Evolutionary conservation across 2,113 vertebrate genomes (phyloP).

Genomic region (Brevimyrus niger): DNA sequence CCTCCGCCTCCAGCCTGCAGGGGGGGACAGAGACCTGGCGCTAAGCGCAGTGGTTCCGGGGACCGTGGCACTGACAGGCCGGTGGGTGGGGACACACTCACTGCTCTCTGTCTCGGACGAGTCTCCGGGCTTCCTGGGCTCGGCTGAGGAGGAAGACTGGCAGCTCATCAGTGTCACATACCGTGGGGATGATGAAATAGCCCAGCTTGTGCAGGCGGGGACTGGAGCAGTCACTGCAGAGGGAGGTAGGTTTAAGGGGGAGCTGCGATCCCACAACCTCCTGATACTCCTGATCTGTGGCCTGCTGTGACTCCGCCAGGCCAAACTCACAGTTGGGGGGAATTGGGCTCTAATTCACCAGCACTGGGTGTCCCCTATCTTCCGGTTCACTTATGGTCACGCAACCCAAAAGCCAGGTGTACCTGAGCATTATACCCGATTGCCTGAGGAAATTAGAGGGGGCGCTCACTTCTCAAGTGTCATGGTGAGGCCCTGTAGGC

Average conservation of each 20-base stretch:
- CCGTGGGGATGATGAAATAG: slow-evolving; percentile 74
- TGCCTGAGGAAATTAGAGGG: neutral
- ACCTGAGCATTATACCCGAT: neutral
- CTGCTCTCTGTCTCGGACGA: slow-evolving; percentile 64
- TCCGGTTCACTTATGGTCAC: neutral
- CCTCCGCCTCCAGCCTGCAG: slow-evolving; percentile 71
- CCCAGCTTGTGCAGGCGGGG: slow-evolving; percentile 80
- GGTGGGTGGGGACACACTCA: slow-evolving; percentile 55
- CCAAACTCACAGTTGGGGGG: neutral
- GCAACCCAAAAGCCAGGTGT: neutral
- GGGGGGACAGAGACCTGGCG: neutral
- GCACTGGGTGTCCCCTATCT: neutral
- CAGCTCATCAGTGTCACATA: slow-evolving; percentile 67
- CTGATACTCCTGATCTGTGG: neutral
- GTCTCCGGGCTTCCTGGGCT: slow-evolving; percentile 73
- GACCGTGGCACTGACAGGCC: neutral
- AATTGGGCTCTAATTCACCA: neutral
- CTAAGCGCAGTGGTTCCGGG: neutral
- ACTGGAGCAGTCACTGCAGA: slow-evolving; percentile 66
- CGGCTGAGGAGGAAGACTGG: slow-evolving; percentile 78
- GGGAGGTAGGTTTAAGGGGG: neutral
- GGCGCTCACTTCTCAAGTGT: slow-evolving; percentile 68
- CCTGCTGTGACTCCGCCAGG: neutral
- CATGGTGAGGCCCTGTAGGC: slow-evolving; percentile 79
- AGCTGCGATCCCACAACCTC: neutral